Percentiles rank a stretch among this genome's conserved stretches.
phyloP scores from a whole-genome alignment of 2,797 vertebrate species.

The Diglossa cyanea region DNA sequence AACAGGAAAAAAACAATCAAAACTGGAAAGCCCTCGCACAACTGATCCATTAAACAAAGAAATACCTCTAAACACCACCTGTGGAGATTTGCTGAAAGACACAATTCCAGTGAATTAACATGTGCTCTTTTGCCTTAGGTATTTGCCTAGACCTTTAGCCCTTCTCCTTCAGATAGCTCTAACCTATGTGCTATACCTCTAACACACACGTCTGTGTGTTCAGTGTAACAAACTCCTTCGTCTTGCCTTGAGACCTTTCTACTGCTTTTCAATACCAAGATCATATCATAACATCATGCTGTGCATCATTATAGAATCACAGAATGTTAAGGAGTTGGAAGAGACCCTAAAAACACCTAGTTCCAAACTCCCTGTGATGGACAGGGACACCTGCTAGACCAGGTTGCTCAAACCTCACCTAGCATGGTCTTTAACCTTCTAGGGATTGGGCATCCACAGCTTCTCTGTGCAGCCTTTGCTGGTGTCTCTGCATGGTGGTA shows the following conservation, averaged over 20 bases:
- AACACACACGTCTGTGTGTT: neutral
- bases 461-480: neutral
- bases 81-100: neutral
- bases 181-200: neutral
- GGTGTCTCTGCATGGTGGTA: neutral
- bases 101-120: neutral
- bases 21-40: neutral
- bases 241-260: neutral
- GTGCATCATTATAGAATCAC: neutral
- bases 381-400: neutral
- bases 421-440: neutral
- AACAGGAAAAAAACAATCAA: neutral
- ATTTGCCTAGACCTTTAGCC: neutral
- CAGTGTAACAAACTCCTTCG: neutral
- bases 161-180: neutral
- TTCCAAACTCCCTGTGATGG: accelerated
- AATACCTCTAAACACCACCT: neutral
- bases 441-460: neutral
- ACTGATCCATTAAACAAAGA: neutral
- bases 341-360: neutral
- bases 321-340: neutral
- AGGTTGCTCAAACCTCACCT: neutral
- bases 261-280: neutral
- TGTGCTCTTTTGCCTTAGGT: neutral
- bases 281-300: neutral